phyloP scores from a whole-genome alignment of 2,888 invertebrate genomes.

The Tinea trinotella region DNA sequence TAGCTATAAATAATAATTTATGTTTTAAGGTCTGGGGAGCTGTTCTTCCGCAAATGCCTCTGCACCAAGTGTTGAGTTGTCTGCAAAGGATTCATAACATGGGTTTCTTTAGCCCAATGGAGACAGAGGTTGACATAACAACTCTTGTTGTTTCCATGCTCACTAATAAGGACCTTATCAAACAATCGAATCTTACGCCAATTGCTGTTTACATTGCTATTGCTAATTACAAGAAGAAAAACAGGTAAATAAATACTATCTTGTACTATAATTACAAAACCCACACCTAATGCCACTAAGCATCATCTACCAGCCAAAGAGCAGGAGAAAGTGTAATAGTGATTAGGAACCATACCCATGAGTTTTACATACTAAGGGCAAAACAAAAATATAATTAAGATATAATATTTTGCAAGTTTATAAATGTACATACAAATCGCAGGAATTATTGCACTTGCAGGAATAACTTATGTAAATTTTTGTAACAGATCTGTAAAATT shows the following conservation, averaged over 20 bases:
- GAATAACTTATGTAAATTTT: no score
- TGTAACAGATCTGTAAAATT: no score
- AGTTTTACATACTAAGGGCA: no score
- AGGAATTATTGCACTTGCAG: no score
- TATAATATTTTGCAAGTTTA: no score
- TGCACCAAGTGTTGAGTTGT: conserved; percentile 63
- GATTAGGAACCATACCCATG: no score
- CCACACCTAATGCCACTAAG: neutral
- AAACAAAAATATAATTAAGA: no score
- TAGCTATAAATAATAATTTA: no score
- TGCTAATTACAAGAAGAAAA: conserved; percentile 74
- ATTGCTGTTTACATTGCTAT: conserved; percentile 72
- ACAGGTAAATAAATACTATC: conserved; percentile 60
- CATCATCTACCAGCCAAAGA: no score
- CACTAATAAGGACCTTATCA: conserved; percentile 54
- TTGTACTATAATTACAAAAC: neutral
- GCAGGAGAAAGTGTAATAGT: no score
- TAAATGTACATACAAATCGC: no score
- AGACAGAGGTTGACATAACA: conserved; percentile 55
- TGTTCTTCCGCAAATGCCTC: conserved; percentile 66
- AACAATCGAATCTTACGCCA: conserved; percentile 51
- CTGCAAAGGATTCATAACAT: conserved; percentile 76
- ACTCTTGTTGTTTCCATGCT: conserved; percentile 66
- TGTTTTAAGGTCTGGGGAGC: conserved; percentile 77
- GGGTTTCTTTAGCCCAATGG: conserved; percentile 61